Evolutionary conservation across 2,888 invertebrate genomes (phyloP), one percentile per base, ranked within the genome.

Genomic region (Halocaridina rubra): DNA sequence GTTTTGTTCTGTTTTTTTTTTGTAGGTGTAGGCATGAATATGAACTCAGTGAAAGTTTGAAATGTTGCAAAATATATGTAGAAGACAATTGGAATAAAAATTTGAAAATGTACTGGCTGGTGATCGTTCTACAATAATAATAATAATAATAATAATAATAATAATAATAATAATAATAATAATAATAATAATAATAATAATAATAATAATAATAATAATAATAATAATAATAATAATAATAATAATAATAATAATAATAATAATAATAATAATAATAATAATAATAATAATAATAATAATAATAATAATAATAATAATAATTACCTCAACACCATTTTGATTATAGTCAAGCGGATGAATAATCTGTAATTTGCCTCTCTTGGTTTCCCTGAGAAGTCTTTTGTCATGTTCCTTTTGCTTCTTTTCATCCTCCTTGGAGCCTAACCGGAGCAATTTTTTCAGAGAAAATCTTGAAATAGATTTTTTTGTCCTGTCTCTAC

Each of bases 311-410:
- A n/a, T n/a, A n/a, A n/a, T n/a, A n/a, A n/a, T n/a, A n/a, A n/a
- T n/a, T 30, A 88, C 88, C 88, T 85, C 80, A 29, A 88, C 87
- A n/a, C 88, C 88, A 19, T 79, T 74, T 27, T 75, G 82, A 59
- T 88, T 82, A 13, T 86, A 88, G 90, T 97, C 96, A 89, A 96
- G 92, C 16, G 97, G 97, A 92, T 97, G 97, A 87, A 97, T 96
- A 89, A 97, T 97, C 86, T 96, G 96, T 29, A 96, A 92, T 19
- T 95, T 93, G 2, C 95, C 95, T 90, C 95, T 95, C 5, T 94
- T 93, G 89, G 93, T 93, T 7, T 93, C 84, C 64, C 88, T 74
- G 10, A 46, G 33, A 33, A 79, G 67, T 32, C 78, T 53, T 80
- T 81, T 82, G 76, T 85, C 93, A n/a, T 81, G 75, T 22, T 86